Evolutionary conservation across 2,113 vertebrate genomes (phyloP).

Genomic region (Tachycineta bicolor): DNA sequence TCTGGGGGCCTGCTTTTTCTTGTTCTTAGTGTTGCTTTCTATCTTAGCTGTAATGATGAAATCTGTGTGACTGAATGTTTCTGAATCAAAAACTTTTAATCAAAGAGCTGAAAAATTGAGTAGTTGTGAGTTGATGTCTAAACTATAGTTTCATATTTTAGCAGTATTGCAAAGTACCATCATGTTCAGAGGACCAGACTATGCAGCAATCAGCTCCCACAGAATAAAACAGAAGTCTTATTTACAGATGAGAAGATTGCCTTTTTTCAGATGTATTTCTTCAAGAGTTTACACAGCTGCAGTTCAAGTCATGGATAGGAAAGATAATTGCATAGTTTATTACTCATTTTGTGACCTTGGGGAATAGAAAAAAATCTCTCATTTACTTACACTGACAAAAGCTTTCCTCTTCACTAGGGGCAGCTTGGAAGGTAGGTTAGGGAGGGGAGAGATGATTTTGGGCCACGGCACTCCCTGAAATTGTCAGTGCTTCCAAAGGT

Average conservation of each 20-base stretch:
- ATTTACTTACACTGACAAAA: background rate
- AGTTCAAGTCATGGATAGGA: background rate
- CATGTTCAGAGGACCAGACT: background rate
- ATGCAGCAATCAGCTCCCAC: background rate
- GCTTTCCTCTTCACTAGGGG: background rate
- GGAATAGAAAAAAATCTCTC: background rate
- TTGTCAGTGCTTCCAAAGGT: background rate
- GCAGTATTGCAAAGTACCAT: background rate
- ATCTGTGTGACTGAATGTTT: background rate
- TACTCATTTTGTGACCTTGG: background rate
- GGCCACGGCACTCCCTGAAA: background rate
- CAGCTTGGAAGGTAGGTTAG: background rate
- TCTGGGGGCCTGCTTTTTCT: background rate
- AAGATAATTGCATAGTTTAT: background rate
- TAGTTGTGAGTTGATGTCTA: background rate
- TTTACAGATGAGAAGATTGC: background rate
- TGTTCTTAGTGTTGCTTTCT: background rate
- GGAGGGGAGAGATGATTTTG: background rate
- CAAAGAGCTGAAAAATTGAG: background rate
- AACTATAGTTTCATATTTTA: background rate
- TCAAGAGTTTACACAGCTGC: slow-evolving; percentile 18
- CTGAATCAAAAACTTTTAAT: background rate
- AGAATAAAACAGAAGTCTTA: background rate
- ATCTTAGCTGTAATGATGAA: background rate
- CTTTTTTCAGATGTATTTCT: background rate